These are phyloP conservation scores for Phania funesta DNA, from an alignment of 2,888 invertebrate genomes.

Conservation along the genomic window DNA sequence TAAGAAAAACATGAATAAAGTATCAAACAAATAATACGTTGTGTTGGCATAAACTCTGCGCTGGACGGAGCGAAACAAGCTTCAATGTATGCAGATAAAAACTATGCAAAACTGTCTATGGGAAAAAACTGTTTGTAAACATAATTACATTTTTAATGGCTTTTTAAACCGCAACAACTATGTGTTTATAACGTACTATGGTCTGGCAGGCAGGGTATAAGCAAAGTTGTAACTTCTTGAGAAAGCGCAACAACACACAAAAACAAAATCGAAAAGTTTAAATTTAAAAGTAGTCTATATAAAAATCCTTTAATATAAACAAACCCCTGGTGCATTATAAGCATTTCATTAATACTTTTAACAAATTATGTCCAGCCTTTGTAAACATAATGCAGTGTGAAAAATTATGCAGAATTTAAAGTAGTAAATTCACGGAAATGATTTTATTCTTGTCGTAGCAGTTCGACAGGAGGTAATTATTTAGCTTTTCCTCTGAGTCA, in stretches of 20 bases:
- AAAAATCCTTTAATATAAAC: neutral
- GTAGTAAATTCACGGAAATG: neutral
- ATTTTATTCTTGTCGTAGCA: no score
- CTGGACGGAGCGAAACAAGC: slow-evolving; percentile 18
- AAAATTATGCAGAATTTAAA: neutral
- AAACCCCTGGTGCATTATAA: neutral
- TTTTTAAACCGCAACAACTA: slow-evolving; percentile 75
- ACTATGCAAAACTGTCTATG: slow-evolving; percentile 20
- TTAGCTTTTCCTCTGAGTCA: no score
- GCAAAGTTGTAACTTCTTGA: neutral
- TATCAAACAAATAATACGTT: slow-evolving; percentile 38
- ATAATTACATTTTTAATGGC: slow-evolving; percentile 79
- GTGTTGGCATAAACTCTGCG: slow-evolving; percentile 32
- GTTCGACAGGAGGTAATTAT: no score
- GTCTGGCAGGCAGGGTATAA: slow-evolving; percentile 21
- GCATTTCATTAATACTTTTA: neutral
- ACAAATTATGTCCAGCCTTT: neutral
- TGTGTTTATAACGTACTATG: neutral
- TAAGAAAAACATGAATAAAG: slow-evolving; percentile 23
- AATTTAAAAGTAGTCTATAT: neutral
- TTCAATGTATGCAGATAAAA: slow-evolving; percentile 27
- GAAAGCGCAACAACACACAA: neutral
- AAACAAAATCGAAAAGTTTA: neutral
- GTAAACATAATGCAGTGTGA: neutral
- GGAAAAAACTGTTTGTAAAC: slow-evolving; percentile 76